phyloP scores from a whole-genome alignment of 2,113 vertebrate species.

The Canis aureus region DNA sequence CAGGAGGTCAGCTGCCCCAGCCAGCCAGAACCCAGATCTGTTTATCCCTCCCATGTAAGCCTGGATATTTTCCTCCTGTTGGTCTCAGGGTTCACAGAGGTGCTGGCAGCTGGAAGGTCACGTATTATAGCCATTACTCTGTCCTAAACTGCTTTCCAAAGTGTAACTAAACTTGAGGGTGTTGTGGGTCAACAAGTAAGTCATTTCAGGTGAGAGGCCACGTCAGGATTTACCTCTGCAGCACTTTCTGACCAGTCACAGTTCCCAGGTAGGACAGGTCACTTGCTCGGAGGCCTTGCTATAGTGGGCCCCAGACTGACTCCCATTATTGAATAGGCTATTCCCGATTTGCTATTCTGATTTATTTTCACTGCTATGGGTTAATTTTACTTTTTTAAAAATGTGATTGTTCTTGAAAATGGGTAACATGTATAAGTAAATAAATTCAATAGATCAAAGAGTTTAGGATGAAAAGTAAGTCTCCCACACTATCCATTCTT shows the following conservation, averaged over 20 bases:
- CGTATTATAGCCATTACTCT: neutral
- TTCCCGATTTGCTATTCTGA: neutral
- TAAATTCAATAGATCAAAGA: constrained; percentile 11
- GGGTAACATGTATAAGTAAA: neutral
- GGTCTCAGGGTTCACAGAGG: neutral
- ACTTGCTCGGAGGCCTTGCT: neutral
- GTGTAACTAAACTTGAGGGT: neutral
- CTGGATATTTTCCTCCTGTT: neutral
- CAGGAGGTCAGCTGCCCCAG: neutral
- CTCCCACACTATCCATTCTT: neutral
- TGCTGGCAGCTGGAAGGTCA: neutral
- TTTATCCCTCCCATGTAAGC: neutral
- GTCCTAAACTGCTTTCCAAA: neutral
- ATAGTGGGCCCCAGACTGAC: neutral
- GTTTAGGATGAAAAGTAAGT: neutral
- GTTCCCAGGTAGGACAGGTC: neutral
- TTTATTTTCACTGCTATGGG: neutral
- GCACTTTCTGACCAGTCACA: neutral
- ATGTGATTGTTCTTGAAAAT: constrained; percentile 22
- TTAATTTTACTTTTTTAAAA: neutral
- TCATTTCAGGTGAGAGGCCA: neutral
- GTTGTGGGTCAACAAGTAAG: neutral
- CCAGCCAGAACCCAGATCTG: neutral
- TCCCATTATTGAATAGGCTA: neutral
- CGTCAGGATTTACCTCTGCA: neutral